phyloP scores from a whole-genome alignment of 1,140 invertebrate species.

The Monomorium pharaonis region DNA sequence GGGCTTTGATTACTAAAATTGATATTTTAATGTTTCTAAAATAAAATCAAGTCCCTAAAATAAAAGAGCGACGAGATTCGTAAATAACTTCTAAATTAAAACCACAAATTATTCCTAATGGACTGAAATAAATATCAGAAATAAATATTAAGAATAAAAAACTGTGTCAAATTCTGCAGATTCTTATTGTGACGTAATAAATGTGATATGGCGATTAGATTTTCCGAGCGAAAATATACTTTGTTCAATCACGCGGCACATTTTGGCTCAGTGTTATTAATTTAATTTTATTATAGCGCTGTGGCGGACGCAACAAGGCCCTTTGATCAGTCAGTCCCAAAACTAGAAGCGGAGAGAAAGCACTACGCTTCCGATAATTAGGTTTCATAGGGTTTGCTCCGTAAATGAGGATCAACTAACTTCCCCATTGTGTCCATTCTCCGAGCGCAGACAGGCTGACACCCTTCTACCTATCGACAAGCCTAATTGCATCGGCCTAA shows the following conservation, averaged over 20 bases:
- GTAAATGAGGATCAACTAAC: constrained; percentile 68
- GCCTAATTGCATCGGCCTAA: constrained; percentile 59
- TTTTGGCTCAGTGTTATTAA: constrained; percentile 60
- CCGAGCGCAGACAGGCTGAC: constrained; percentile 26
- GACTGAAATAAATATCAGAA: background rate
- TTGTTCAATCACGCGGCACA: constrained; percentile 3
- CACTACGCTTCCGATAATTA: constrained; percentile 64
- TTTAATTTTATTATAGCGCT: constrained; percentile 60
- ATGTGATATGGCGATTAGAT: background rate
- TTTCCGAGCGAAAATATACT: background rate
- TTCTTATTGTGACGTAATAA: background rate
- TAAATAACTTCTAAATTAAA: background rate
- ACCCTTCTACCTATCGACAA: constrained; percentile 53
- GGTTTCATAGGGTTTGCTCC: constrained; percentile 60
- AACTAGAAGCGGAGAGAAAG: constrained; percentile 44
- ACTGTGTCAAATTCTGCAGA: background rate
- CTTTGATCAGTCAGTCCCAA: constrained; percentile 64
- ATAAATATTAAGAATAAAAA: background rate
- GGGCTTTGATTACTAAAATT: background rate
- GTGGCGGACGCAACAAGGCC: constrained; percentile 35
- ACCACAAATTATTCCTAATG: background rate
- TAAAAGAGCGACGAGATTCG: background rate
- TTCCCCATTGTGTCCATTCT: constrained; percentile 59
- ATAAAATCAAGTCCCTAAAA: background rate
- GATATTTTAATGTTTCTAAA: background rate